These are phyloP conservation scores for Ophiodon elongatus DNA, from an alignment of 2,113 vertebrate species.

Conservation along the genomic window DNA sequence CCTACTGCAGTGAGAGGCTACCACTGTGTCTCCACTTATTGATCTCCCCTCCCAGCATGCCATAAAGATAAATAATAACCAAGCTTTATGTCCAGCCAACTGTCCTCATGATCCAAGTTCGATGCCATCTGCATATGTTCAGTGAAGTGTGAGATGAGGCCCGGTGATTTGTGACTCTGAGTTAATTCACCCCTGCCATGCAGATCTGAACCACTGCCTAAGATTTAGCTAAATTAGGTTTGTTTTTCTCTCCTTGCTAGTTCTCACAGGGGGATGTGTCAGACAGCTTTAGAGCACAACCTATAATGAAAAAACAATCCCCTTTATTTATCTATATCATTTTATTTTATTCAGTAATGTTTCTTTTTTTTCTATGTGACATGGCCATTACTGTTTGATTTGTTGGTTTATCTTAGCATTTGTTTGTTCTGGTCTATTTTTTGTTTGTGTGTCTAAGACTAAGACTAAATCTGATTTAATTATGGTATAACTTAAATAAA, in stretches of 20 bases:
- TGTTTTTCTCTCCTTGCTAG: not conserved
- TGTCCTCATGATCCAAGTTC: slow-evolving; percentile 26
- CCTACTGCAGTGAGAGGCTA: not conserved
- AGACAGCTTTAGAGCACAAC: not conserved
- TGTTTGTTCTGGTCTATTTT: too few species aligned
- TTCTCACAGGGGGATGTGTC: slow-evolving; percentile 1
- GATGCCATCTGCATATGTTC: slow-evolving; percentile 54
- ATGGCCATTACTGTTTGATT: not conserved
- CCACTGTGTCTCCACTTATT: slow-evolving; percentile 15
- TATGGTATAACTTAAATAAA: too few species aligned
- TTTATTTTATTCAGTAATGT: not conserved
- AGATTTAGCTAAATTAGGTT: slow-evolving; percentile 12
- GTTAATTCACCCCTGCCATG: slow-evolving; percentile 16
- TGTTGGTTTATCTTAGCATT: not conserved
- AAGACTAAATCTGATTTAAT: too few species aligned
- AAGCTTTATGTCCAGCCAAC: slow-evolving; percentile 42
- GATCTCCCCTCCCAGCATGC: slow-evolving; percentile 38
- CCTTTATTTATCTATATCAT: not conserved
- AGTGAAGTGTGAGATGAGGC: slow-evolving; percentile 63
- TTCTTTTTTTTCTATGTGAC: not conserved
- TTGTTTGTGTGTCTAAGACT: too few species aligned
- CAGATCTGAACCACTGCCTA: slow-evolving; percentile 2
- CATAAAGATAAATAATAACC: slow-evolving; percentile 58
- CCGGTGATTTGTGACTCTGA: slow-evolving; percentile 44
- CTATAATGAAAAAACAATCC: not conserved